Evolutionary conservation across 1,140 invertebrate genomes (phyloP).

Genomic region (Spodoptera litura): DNA sequence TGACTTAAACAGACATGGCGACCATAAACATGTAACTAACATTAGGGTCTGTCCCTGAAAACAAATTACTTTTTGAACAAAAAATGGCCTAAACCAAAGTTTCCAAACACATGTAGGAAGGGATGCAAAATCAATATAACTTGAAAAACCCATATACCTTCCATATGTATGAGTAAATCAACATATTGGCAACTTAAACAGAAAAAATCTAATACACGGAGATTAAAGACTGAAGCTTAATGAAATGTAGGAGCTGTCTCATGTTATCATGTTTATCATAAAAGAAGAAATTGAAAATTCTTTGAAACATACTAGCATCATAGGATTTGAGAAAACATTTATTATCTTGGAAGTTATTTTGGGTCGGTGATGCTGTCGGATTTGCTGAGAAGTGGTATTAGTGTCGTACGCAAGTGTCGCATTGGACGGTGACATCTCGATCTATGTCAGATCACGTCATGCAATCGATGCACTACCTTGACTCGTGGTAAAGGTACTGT

Average conservation of each 20-base stretch:
- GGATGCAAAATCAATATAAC: constrained; percentile 26
- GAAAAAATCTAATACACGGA: constrained; percentile 12
- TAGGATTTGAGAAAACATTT: neutral
- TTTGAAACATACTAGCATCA: neutral
- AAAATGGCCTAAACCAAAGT: constrained; percentile 24
- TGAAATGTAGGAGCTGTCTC: neutral
- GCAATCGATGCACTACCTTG: no score
- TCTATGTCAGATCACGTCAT: no score
- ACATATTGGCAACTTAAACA: constrained; percentile 2
- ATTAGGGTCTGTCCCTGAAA: constrained; percentile 4
- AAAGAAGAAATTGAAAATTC: constrained; percentile 1
- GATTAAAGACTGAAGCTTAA: constrained; percentile 11
- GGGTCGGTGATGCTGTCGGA: constrained; percentile 1
- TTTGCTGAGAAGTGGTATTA: constrained; percentile 2
- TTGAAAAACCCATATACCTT: constrained; percentile 23
- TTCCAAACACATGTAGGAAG: constrained; percentile 15
- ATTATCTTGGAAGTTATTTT: constrained; percentile 14
- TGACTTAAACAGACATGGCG: no score
- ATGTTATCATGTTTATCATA: constrained; percentile 14
- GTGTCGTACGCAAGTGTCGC: neutral
- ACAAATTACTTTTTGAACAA: constrained; percentile 30
- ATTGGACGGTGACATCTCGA: neutral
- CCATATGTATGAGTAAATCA: constrained; percentile 9
- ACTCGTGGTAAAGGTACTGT: no score
- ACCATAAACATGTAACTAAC: neutral